phyloP scores from a whole-genome alignment of 2,888 invertebrate genomes.

The Lithophane semibrunnea region DNA sequence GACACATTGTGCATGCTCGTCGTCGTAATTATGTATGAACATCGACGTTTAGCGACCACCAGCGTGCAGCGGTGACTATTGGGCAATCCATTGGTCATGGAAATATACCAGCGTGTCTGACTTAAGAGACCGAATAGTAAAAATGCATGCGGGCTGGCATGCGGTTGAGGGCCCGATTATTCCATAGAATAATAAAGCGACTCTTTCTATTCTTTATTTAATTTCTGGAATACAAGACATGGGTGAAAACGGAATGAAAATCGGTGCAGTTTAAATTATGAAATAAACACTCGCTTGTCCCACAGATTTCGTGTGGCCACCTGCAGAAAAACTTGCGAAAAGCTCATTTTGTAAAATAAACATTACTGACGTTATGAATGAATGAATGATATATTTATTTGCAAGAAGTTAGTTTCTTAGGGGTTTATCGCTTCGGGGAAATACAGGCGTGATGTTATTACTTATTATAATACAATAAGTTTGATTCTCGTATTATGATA shows the following conservation, averaged over 20 bases:
- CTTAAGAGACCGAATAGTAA: neutral
- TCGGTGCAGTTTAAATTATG: too few relatives aligned
- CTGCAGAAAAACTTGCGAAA: neutral
- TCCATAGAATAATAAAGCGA: neutral
- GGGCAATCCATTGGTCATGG: conserved; percentile 2
- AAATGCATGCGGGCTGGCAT: neutral
- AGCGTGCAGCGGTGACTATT: conserved; percentile 40
- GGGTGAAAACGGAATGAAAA: too few relatives aligned
- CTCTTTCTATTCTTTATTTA: too few relatives aligned
- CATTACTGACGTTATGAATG: neutral
- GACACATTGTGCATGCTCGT: conserved; percentile 51
- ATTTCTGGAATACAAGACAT: too few relatives aligned
- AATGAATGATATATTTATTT: too few relatives aligned
- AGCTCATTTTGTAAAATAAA: neutral
- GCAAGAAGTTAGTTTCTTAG: too few relatives aligned
- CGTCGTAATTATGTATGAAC: conserved; percentile 35
- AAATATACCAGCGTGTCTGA: neutral
- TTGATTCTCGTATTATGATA: neutral
- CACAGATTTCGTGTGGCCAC: neutral
- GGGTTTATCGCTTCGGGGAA: too few relatives aligned
- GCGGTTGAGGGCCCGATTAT: neutral
- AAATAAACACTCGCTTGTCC: neutral
- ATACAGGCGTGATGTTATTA: too few relatives aligned
- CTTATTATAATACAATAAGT: neutral
- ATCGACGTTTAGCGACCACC: conserved; percentile 45